phyloP scores from a whole-genome alignment of 2,797 vertebrate genomes.

The Valencia hispanica region DNA sequence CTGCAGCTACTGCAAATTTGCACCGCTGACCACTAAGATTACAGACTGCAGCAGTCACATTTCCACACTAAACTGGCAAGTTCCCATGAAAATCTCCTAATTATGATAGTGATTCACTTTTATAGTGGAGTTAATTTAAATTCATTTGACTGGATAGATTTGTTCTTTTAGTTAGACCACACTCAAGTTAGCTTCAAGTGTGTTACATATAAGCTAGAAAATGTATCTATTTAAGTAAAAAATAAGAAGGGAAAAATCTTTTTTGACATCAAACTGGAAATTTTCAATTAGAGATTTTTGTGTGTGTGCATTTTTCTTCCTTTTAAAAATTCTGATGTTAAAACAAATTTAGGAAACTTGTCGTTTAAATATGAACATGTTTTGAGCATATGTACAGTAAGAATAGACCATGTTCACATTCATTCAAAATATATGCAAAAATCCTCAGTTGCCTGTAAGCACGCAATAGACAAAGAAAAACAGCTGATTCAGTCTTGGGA shows the following conservation, averaged over 20 bases:
- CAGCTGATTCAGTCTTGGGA: conserved; percentile 37
- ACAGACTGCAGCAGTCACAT: conserved; percentile 11
- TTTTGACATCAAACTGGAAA: neutral
- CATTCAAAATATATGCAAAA: neutral
- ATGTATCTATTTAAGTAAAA: neutral
- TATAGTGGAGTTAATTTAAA: conserved; percentile 16
- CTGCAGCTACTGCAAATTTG: conserved; percentile 49
- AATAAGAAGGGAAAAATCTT: neutral
- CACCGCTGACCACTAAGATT: conserved; percentile 35
- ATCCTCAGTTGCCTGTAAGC: conserved; percentile 6
- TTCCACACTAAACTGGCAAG: neutral
- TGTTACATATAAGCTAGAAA: neutral
- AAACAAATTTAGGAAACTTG: neutral
- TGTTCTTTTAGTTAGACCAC: neutral
- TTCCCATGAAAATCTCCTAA: conserved; percentile 15
- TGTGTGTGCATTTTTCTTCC: neutral
- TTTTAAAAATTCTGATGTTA: neutral
- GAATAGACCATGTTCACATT: neutral
- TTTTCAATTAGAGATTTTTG: neutral
- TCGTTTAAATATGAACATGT: neutral
- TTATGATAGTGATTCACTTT: conserved; percentile 30
- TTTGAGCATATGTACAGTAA: neutral
- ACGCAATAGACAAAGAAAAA: conserved; percentile 31
- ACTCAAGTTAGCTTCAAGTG: conserved; percentile 14
- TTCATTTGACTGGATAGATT: conserved; percentile 3